These are phyloP conservation scores for Taurulus bubalis DNA, from an alignment of 2,113 vertebrate genomes.

Conservation along the genomic window DNA sequence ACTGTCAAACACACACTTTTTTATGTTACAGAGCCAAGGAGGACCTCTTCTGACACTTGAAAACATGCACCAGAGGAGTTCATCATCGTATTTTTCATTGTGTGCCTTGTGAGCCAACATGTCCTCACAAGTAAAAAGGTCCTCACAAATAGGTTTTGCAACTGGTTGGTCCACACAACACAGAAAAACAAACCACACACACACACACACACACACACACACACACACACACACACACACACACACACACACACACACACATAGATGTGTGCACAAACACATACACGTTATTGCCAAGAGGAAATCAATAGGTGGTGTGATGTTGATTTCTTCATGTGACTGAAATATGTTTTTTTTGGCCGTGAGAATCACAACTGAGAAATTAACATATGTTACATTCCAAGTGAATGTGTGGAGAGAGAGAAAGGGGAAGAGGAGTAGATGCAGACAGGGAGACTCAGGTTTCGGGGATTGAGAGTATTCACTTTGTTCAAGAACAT, in stretches of 20 bases:
- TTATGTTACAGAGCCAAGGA: too few species aligned
- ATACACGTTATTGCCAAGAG: conserved; percentile 22
- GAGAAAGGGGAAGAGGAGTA: neutral
- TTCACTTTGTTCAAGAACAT: neutral
- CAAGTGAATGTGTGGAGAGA: conserved; percentile 22
- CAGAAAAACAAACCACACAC: neutral
- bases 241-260: neutral
- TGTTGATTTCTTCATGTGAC: conserved; percentile 46
- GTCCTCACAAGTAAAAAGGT: neutral
- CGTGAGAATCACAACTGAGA: conserved; percentile 51
- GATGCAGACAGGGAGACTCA: neutral
- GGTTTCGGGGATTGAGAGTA: neutral
- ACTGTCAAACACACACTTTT: too few species aligned
- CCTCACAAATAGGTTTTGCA: neutral
- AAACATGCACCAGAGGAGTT: neutral
- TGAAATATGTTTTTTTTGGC: conserved; percentile 76
- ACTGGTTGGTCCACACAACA: neutral
- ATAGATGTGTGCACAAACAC: neutral
- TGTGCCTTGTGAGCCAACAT: neutral
- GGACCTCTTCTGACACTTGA: too few species aligned
- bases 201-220: neutral
- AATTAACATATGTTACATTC: conserved; percentile 31
- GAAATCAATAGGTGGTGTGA: conserved; percentile 50
- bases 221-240: neutral
- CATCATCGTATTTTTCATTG: neutral